Conservation (phyloP, 2,113 vertebrate genomes). For the Epinephelus cyanopodus region DNA sequence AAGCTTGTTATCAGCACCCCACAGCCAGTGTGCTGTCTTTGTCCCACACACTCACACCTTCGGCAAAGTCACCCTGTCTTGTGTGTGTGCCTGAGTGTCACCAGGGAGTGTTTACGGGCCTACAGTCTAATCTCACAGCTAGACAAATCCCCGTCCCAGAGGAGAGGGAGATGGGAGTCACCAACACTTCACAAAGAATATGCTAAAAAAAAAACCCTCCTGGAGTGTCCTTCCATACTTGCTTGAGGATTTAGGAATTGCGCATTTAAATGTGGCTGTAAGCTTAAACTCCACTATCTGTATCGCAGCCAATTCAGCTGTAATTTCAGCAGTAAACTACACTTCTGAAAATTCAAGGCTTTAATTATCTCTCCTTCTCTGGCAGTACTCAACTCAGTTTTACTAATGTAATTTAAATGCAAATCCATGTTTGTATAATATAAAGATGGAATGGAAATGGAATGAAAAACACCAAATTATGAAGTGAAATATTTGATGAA, state of each 20-base stretch:
- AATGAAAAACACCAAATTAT: background rate
- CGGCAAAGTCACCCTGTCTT: slow-evolving; percentile 48
- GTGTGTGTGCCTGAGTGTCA: background rate
- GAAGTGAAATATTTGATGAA: background rate
- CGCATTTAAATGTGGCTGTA: background rate
- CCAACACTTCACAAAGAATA: slow-evolving; percentile 2
- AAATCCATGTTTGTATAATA: background rate
- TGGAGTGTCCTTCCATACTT: slow-evolving; percentile 19
- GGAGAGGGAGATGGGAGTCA: slow-evolving; percentile 28
- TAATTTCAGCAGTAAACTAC: slow-evolving; percentile 11
- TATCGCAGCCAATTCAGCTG: slow-evolving; percentile 7
- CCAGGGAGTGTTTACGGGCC: slow-evolving; percentile 16
- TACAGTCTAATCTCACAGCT: slow-evolving; percentile 37
- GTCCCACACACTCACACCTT: slow-evolving; percentile 41
- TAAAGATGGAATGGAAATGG: background rate
- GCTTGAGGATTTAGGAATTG: slow-evolving; percentile 27
- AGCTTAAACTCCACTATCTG: background rate
- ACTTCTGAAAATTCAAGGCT: background rate
- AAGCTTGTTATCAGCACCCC: slow-evolving; percentile 52
- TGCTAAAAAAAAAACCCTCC: background rate
- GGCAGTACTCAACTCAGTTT: slow-evolving; percentile 2
- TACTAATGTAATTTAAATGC: slow-evolving; percentile 33
- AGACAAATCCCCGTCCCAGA: slow-evolving; percentile 38
- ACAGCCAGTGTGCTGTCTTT: slow-evolving; percentile 36
- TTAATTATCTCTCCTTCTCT: slow-evolving; percentile 3